Evolutionary conservation across 2,113 vertebrate genomes (phyloP).

Genomic region (Aspidoscelis tigris): DNA sequence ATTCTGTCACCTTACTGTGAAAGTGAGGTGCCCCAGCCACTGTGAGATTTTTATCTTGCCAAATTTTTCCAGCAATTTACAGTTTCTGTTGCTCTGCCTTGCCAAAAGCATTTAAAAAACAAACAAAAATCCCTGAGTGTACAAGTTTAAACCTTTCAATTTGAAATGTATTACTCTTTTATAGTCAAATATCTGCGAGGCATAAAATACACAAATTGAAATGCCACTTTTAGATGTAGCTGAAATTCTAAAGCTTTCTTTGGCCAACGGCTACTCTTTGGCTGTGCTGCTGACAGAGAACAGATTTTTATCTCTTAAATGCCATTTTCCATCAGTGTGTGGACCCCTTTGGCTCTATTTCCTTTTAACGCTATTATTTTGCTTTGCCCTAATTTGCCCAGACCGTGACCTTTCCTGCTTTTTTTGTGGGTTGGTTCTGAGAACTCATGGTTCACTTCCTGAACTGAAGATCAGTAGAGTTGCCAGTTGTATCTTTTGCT

Average conservation of each 20-base stretch:
- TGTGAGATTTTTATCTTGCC: conserved; percentile 41
- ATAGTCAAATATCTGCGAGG: conserved; percentile 70
- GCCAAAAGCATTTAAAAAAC: conserved; percentile 54
- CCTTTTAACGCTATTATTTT: conserved; percentile 46
- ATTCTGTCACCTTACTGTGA: conserved; percentile 17
- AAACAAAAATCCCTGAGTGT: conserved; percentile 27
- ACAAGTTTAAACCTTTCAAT: conserved; percentile 68
- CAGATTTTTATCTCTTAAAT: conserved; percentile 64
- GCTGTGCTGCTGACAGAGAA: conserved; percentile 48
- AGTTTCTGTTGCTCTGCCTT: conserved; percentile 62
- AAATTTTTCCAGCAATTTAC: conserved; percentile 65
- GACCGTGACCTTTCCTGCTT: conserved; percentile 34
- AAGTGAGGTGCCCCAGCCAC: conserved; percentile 30
- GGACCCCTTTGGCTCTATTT: conserved; percentile 43
- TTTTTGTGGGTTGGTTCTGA: conserved; percentile 31
- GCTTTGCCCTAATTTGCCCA: conserved; percentile 57
- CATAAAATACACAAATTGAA: conserved; percentile 70
- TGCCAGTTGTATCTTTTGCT: no score
- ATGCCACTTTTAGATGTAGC: conserved; percentile 64
- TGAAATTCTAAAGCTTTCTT: conserved; percentile 58
- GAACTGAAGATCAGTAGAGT: neutral
- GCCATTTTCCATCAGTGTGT: conserved; percentile 54
- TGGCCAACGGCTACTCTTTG: conserved; percentile 56
- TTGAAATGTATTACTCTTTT: conserved; percentile 74
- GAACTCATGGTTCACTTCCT: conserved; percentile 25